Percentiles rank a stretch among this genome's conserved stretches.
These are phyloP conservation scores for Tinea semifulvella DNA, from an alignment of 2,888 invertebrate species.

Conservation along the genomic window DNA sequence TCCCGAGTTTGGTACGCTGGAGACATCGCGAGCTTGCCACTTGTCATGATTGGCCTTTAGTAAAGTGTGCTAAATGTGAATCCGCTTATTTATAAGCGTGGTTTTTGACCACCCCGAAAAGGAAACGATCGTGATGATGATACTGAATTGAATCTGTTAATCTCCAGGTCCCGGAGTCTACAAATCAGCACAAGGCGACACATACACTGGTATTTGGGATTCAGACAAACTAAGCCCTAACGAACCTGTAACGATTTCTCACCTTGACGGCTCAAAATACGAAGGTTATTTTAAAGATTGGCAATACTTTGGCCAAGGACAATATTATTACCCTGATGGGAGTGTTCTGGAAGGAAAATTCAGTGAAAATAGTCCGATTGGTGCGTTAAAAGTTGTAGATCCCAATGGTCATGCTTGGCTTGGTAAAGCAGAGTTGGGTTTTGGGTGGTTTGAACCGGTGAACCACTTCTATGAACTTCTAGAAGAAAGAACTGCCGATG, in stretches of 20 bases:
- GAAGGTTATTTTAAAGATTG: slow-evolving; percentile 57
- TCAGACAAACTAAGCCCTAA: slow-evolving; percentile 50
- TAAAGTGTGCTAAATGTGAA: too few species aligned
- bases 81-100: too few species aligned
- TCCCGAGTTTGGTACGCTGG: too few species aligned
- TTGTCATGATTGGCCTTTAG: too few species aligned
- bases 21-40: too few species aligned
- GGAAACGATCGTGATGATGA: too few species aligned
- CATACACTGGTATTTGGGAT: slow-evolving; percentile 65
- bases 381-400: slow-evolving; percentile 49
- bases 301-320: slow-evolving; percentile 53
- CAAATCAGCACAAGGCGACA: slow-evolving; percentile 65
- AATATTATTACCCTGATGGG: slow-evolving; percentile 59
- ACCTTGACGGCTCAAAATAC: slow-evolving; percentile 54
- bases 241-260: slow-evolving; percentile 40
- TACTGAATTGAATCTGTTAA: not conserved
- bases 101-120: too few species aligned
- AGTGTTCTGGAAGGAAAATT: slow-evolving; percentile 56
- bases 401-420: slow-evolving; percentile 63
- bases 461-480: slow-evolving; percentile 50
- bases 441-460: slow-evolving; percentile 44
- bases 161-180: slow-evolving; percentile 59
- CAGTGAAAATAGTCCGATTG: slow-evolving; percentile 55
- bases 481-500: slow-evolving; percentile 26
- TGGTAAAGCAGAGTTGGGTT: slow-evolving; percentile 47